These are phyloP conservation scores for Philereme vetulata DNA, from an alignment of 2,888 invertebrate genomes.

Conservation along the genomic window DNA sequence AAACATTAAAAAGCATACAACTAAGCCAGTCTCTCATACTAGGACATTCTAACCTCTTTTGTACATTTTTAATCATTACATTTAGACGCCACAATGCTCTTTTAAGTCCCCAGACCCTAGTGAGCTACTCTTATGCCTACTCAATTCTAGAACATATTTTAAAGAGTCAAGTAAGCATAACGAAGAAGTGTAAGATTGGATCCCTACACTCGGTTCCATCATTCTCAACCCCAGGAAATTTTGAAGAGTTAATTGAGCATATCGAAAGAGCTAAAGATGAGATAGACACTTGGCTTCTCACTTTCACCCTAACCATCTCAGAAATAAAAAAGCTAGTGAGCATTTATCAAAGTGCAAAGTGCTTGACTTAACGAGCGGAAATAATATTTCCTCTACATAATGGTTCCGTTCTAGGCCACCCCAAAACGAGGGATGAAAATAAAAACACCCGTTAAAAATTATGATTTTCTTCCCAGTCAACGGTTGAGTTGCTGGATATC, in stretches of 20 bases:
- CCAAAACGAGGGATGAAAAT: constrained; percentile 55
- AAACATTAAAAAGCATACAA: too few relatives aligned
- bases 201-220: constrained; percentile 5
- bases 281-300: constrained; percentile 21
- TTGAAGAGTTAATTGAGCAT: constrained; percentile 17
- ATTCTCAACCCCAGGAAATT: constrained; percentile 6
- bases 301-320: constrained; percentile 52
- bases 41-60: too few relatives aligned
- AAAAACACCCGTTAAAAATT: constrained; percentile 67
- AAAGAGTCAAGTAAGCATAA: neutral
- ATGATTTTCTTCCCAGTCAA: constrained; percentile 48
- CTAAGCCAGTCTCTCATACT: too few relatives aligned
- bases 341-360: constrained; percentile 78
- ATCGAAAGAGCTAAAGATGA: constrained; percentile 28
- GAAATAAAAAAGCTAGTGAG: constrained; percentile 65
- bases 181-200: too few relatives aligned
- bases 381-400: constrained; percentile 78
- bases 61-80: too few relatives aligned
- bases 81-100: too few relatives aligned
- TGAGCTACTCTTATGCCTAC: neutral
- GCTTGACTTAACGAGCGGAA: constrained; percentile 80
- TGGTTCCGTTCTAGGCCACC: constrained; percentile 65
- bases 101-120: too few relatives aligned
- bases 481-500: constrained; percentile 17
- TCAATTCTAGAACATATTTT: neutral